These are phyloP conservation scores for Scaptomyza flava DNA, from an alignment of 2,888 invertebrate genomes.

Conservation along the genomic window DNA sequence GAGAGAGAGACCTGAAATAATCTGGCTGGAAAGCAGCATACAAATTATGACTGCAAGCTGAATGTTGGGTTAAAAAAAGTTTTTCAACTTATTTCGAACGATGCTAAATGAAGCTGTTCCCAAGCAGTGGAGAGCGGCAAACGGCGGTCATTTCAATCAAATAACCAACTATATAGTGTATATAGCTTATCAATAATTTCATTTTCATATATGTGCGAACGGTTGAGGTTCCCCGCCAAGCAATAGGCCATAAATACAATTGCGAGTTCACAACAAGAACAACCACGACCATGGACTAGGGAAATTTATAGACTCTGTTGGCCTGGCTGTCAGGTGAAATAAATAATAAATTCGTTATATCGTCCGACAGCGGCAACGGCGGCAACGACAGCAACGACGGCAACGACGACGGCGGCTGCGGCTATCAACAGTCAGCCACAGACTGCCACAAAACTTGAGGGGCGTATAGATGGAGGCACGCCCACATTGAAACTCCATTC, in stretches of 20 bases:
- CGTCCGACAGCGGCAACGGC: constrained; percentile 39
- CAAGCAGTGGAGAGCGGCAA: not conserved
- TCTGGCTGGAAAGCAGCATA: constrained; percentile 36
- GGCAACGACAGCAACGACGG: constrained; percentile 9
- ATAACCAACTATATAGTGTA: constrained; percentile 26
- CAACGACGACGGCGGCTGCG: constrained; percentile 18
- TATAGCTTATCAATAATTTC: constrained; percentile 63
- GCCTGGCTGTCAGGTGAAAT: constrained; percentile 84
- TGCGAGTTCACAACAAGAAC: constrained; percentile 27
- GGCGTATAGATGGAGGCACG: constrained; percentile 70
- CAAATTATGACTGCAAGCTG: constrained; percentile 81
- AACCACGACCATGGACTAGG: constrained; percentile 60
- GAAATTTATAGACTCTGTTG: constrained; percentile 83
- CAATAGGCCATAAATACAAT: constrained; percentile 61
- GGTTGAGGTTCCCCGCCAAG: constrained; percentile 25
- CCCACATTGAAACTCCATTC: constrained; percentile 55
- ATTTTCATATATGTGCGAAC: constrained; percentile 40
- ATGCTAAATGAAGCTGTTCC: constrained; percentile 82
- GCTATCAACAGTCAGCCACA: constrained; percentile 23
- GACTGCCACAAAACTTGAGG: constrained; percentile 37
- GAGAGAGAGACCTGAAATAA: constrained; percentile 8
- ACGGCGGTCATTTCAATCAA: constrained; percentile 66
- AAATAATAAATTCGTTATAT: constrained; percentile 84
- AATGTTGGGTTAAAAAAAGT: constrained; percentile 83
- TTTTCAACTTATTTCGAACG: constrained; percentile 47